phyloP scores from a whole-genome alignment of 2,888 invertebrate genomes.

The Lithosia quadra region DNA sequence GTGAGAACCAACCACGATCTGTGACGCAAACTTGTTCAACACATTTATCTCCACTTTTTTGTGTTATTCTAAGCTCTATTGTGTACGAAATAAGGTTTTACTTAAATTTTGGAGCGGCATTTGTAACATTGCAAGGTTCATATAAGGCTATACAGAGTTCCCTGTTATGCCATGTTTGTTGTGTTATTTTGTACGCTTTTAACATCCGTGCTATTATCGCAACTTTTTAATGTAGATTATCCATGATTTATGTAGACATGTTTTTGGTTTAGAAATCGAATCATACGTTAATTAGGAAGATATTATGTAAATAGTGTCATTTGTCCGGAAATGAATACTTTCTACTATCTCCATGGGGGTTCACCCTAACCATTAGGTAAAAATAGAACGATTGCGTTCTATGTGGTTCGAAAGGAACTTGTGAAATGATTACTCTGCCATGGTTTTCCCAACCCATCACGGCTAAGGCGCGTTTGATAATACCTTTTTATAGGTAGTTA shows the following conservation, averaged over 20 bases:
- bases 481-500: background rate
- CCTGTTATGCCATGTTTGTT: conserved; percentile 73
- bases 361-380: background rate
- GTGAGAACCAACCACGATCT: conserved; percentile 80
- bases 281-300: background rate
- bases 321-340: background rate
- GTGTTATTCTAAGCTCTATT: conserved; percentile 46
- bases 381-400: background rate
- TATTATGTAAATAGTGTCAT: background rate
- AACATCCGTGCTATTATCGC: conserved; percentile 82
- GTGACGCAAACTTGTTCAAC: conserved; percentile 51
- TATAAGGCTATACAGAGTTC: conserved; percentile 71
- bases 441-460: background rate
- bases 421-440: background rate
- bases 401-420: background rate
- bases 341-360: background rate
- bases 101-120: conserved; percentile 23
- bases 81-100: conserved; percentile 17
- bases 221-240: conserved; percentile 72
- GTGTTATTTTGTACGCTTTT: conserved; percentile 83
- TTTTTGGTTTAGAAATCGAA: background rate
- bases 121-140: conserved; percentile 48
- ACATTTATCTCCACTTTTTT: conserved; percentile 38
- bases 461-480: background rate
- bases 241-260: conserved; percentile 50